phyloP scores from a whole-genome alignment of 2,113 vertebrate genomes.

The Aythya baeri region DNA sequence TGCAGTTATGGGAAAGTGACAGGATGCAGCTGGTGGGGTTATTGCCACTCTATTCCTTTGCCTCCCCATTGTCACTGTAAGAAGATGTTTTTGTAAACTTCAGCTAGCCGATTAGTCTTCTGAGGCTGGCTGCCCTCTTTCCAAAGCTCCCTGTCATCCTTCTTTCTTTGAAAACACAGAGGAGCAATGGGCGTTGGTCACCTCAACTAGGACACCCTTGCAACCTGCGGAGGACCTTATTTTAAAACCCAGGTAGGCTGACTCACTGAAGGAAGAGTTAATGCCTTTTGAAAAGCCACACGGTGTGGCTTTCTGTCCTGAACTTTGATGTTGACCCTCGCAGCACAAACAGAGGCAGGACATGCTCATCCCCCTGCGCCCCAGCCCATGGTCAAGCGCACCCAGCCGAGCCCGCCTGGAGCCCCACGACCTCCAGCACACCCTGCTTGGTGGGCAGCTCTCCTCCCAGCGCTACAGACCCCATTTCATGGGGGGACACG shows the following conservation, averaged over 20 bases:
- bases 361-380: fast-evolving
- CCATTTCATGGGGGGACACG: fast-evolving
- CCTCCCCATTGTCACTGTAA: fast-evolving
- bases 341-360: neutral
- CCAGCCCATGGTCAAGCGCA: neutral
- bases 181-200: neutral
- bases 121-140: neutral
- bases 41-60: neutral
- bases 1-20: neutral
- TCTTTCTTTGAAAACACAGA: neutral
- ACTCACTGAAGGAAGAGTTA: neutral
- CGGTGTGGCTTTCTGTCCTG: neutral
- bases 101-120: neutral
- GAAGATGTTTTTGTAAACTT: constrained; percentile 30
- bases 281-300: neutral
- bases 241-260: neutral
- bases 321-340: neutral
- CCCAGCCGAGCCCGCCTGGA: neutral
- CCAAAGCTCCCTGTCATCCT: neutral
- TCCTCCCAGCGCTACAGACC: neutral
- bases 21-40: constrained; percentile 34
- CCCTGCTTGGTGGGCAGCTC: no score
- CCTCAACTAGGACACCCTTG: neutral
- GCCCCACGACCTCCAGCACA: fast-evolving
- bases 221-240: neutral